Evolutionary conservation across 2,797 vertebrate genomes (phyloP).

Genomic region (Psittacula derbiana): DNA sequence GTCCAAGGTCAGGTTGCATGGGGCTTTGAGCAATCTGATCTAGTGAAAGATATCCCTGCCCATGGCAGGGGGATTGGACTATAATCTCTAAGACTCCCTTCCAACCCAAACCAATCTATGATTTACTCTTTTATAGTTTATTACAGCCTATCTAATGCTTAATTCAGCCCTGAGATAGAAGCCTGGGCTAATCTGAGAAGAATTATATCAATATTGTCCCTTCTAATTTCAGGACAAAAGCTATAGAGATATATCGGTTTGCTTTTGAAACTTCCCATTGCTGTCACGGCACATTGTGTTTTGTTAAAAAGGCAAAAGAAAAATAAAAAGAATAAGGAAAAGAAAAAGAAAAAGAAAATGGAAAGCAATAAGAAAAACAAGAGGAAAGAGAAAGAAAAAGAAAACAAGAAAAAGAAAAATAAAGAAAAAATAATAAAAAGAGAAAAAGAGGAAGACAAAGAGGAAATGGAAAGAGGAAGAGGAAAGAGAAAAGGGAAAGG

Average conservation of each 20-base stretch:
- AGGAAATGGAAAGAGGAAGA: neutral
- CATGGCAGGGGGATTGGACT: fast-evolving
- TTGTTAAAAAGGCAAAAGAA: neutral
- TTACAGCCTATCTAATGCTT: neutral
- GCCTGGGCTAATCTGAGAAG: neutral
- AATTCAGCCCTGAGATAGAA: neutral
- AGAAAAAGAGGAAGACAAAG: too few relatives aligned
- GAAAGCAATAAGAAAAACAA: too few relatives aligned
- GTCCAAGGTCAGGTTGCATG: neutral
- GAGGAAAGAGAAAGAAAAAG: fast-evolving
- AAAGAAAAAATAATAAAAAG: too few relatives aligned
- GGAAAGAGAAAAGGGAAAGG: too few relatives aligned
- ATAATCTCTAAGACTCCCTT: neutral
- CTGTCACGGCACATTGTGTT: neutral
- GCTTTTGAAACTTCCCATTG: neutral
- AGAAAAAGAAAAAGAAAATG: fast-evolving
- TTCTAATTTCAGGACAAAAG: neutral
- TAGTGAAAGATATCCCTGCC: neutral
- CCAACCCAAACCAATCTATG: neutral
- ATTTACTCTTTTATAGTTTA: neutral
- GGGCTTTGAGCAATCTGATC: neutral
- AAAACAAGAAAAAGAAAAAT: too few relatives aligned
- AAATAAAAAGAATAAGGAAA: too few relatives aligned
- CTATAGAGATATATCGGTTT: neutral
- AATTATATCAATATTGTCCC: neutral